phyloP scores from a whole-genome alignment of 2,797 vertebrate genomes.

The Synanceia verrucosa region DNA sequence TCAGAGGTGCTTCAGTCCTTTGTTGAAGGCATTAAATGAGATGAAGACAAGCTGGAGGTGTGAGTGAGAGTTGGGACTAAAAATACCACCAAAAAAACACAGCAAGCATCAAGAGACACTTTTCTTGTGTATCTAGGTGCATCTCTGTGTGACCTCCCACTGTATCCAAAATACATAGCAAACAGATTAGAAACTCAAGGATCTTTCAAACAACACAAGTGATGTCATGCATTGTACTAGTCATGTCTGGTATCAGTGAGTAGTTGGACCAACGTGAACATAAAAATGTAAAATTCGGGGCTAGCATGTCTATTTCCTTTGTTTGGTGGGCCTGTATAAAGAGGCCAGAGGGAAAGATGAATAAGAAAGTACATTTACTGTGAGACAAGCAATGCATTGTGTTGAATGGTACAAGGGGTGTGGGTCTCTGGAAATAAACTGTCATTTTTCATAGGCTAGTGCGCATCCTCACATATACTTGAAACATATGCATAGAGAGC shows the following conservation, averaged over 20 bases:
- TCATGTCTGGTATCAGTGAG: conserved; percentile 9
- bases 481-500: not conserved
- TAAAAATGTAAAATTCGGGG: conserved; percentile 29
- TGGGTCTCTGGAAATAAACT: conserved; percentile 42
- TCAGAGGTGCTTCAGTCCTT: conserved; percentile 5
- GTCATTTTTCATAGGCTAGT: conserved; percentile 46
- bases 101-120: not conserved
- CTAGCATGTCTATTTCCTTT: conserved; percentile 14
- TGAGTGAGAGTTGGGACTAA: not conserved
- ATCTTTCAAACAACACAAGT: not conserved
- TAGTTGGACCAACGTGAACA: conserved; percentile 11
- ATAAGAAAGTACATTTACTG: conserved; percentile 53
- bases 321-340: conserved; percentile 22
- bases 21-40: not conserved
- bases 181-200: conserved; percentile 5
- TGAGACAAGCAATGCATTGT: conserved; percentile 59
- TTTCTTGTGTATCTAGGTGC: not conserved
- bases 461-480: conserved; percentile 27
- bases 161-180: not conserved
- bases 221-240: not conserved
- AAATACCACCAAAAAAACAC: not conserved
- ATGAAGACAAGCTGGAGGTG: conserved; percentile 2
- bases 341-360: conserved; percentile 31
- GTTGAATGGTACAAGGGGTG: conserved; percentile 47
- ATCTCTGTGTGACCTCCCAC: not conserved